Percentiles rank a stretch among this genome's conserved stretches.
Conservation (phyloP, 2,113 vertebrate species). For the Electrona antarctica region DNA sequence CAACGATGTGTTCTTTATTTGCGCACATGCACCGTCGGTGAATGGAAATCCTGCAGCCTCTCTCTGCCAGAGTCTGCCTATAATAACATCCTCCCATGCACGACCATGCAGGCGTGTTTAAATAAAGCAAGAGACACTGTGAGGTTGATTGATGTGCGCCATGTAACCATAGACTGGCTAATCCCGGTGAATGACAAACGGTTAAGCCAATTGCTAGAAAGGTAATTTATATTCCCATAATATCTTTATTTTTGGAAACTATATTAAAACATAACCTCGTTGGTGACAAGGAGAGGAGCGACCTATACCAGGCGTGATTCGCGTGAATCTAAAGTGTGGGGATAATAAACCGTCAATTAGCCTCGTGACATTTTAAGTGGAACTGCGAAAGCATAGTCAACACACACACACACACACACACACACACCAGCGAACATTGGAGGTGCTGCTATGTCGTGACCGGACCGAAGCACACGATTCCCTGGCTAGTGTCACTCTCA, state of each 20-base stretch:
- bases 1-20: not conserved
- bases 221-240: slow-evolving; percentile 68
- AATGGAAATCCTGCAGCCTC: slow-evolving; percentile 22
- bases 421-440: slow-evolving; percentile 43
- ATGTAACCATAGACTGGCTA: slow-evolving; percentile 72
- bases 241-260: slow-evolving; percentile 69
- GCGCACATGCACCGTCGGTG: slow-evolving; percentile 21
- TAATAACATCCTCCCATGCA: slow-evolving; percentile 43
- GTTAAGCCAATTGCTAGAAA: slow-evolving; percentile 75
- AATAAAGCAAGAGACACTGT: slow-evolving; percentile 46
- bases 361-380: slow-evolving; percentile 17
- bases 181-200: slow-evolving; percentile 74
- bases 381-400: slow-evolving; percentile 4
- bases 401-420: slow-evolving; percentile 10
- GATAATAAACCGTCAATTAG: slow-evolving; percentile 47
- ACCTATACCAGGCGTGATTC: slow-evolving; percentile 57
- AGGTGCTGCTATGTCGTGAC: slow-evolving; percentile 64
- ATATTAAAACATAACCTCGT: slow-evolving; percentile 36
- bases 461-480: slow-evolving; percentile 67
- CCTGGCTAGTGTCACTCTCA: slow-evolving; percentile 45
- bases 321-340: slow-evolving; percentile 54
- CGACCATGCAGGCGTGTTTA: slow-evolving; percentile 54
- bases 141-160: slow-evolving; percentile 72
- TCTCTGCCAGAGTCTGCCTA: slow-evolving; percentile 30
- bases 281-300: slow-evolving; percentile 58